Base-by-base conservation (phyloP, 2,113 vertebrate species). In the Pelecanus crispus region DNA sequence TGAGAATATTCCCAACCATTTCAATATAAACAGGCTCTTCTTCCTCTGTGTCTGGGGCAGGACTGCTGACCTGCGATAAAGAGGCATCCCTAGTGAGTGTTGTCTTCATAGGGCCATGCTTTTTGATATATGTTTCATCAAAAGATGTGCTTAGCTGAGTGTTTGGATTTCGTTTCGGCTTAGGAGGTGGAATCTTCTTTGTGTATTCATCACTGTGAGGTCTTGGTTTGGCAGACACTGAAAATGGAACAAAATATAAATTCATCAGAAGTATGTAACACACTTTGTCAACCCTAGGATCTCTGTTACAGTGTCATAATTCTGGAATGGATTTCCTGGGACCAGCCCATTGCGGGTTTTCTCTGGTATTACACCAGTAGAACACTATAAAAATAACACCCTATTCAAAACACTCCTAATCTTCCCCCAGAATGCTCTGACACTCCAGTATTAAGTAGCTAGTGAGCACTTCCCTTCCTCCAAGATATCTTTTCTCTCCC, bases 1-100 rank as follows among this genome's bases (percentile, higher is more conserved):
- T 97, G 86, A 99, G 97, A 81, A 99, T 98, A 97, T 99, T 99
- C 45, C 99, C 99, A 92, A 99, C 99, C 99, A 99, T 99, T 98
- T 99, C 99, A 36, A 99, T 99, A 97, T 99, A 99, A 83, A 99
- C 99, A 2, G 99, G 99, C 92, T 99, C 99, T 45, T 99, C 98
- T 31, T 99, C 99, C 10, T 99, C 99, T 1, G 98, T 97, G 93
- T 99, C 99, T 61, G 96, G 95, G 53, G 98, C 97, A 3, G 98
- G 98, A 93, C 98, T 98, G 96, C 98, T 97, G 79, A 98, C 98
- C 75, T 98, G 99, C 0, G 98, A 99, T 4, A 98, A 98, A 0
- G 98, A 98, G 40, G 98, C 97, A 81, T 99, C 98, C 91, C 97
- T 98, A 13, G 98, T 96, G 52, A 99, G 98, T 1, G 95, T 92